Evolutionary conservation across 2,888 invertebrate species (phyloP).

Genomic region (Isoperla grammatica): DNA sequence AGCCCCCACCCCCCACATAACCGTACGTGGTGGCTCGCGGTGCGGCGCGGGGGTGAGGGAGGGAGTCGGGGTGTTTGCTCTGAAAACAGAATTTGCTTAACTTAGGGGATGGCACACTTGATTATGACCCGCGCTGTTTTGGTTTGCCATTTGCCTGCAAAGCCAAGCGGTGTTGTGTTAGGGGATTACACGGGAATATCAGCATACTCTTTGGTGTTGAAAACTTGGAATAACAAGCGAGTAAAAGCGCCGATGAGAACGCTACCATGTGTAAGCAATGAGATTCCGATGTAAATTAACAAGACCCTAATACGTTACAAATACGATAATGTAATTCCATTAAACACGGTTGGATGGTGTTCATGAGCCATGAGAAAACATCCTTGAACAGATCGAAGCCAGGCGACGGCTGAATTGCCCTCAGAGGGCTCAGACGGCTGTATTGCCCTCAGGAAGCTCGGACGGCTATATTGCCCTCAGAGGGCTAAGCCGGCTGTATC

Average conservation of each 20-base stretch:
- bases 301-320: slow-evolving; percentile 7
- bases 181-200: not conserved
- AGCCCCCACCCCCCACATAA: not conserved
- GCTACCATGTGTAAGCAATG: not conserved
- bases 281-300: slow-evolving; percentile 6
- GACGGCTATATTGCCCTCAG: not conserved
- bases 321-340: not conserved
- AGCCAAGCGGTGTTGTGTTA: slow-evolving; percentile 6
- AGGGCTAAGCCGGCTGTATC: too few species aligned
- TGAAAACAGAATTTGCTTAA: slow-evolving; percentile 29
- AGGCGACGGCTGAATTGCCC: too few species aligned
- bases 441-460: not conserved
- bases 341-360: too few species aligned
- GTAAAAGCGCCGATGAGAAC: slow-evolving; percentile 5
- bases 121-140: slow-evolving; percentile 19
- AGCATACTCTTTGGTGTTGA: not conserved
- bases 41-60: too few species aligned
- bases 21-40: not conserved
- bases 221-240: not conserved
- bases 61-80: slow-evolving; percentile 22
- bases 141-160: slow-evolving; percentile 6
- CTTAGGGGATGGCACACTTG: slow-evolving; percentile 24
- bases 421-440: not conserved
- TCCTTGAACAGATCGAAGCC: too few species aligned
- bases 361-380: too few species aligned